phyloP scores from a whole-genome alignment of 2,888 invertebrate genomes.

The Invenusta paracnida region DNA sequence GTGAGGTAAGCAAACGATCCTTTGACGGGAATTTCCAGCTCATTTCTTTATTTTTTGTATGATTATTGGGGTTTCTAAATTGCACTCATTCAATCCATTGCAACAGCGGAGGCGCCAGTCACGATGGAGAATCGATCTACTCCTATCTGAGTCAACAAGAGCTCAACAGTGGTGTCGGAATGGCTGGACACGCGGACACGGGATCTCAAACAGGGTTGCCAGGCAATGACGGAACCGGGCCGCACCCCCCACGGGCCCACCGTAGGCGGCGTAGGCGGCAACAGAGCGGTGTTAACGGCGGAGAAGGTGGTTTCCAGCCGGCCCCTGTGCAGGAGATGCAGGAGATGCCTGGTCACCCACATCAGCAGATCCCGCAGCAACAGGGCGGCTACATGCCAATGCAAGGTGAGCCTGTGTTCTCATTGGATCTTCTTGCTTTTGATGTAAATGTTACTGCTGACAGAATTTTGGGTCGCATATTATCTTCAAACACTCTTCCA shows the following conservation, averaged over 20 bases:
- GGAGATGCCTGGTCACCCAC: too few species aligned
- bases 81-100: too few species aligned
- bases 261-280: background rate
- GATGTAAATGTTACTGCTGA: too few species aligned
- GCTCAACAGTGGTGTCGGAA: background rate
- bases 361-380: too few species aligned
- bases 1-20: background rate
- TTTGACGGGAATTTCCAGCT: too few species aligned
- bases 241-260: background rate
- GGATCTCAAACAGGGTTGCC: background rate
- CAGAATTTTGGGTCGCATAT: too few species aligned
- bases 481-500: too few species aligned
- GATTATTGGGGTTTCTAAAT: too few species aligned
- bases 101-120: background rate
- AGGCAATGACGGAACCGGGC: background rate
- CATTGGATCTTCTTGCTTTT: too few species aligned
- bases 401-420: too few species aligned
- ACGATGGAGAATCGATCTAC: slow-evolving; percentile 38
- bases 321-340: background rate
- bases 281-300: background rate
- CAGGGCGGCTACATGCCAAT: too few species aligned
- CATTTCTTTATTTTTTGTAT: too few species aligned
- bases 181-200: background rate
- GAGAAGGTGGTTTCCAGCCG: background rate
- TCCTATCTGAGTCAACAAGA: slow-evolving; percentile 33